Evolutionary conservation across 1,140 invertebrate species (phyloP), one percentile per base, ranked within the genome.

Genomic region (Octopus bimaculoides): DNA sequence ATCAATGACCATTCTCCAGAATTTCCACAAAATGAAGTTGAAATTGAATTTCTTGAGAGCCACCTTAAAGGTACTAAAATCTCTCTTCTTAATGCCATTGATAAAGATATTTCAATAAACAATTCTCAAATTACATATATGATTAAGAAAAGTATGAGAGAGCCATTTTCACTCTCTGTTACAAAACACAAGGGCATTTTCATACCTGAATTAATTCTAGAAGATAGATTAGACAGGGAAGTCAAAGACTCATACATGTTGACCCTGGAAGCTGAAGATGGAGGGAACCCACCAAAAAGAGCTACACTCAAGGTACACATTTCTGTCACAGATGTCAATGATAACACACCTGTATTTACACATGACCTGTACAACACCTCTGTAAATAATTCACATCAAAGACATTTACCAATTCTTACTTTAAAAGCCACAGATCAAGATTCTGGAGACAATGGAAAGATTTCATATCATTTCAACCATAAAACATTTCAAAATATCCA

Each of bases 401-500:
- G 81, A 3, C 83, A 83, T 80, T 66, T 77, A 20, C 80, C 80
- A 5, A 82, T 87, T 54, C 71, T 86, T 2, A 80, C 76, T 66
- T 80, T 87, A 0, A 78, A 14, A 14, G 86, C 86, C 17, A 82
- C 79, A 5, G 86, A 88, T 80, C 5, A n/a, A 54, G 87, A 88
- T 88, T 75, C 73, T 17, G 86, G 86, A 9, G 69, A 82, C 74
- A 87, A 88, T 82, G 86, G 85, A 12, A 78, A 83, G 79, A 81
- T 88, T 52, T 75, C 77, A 12, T 98, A 96, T 91, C 94, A 93
- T 86, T 96, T 88, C 52, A 85, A 80, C 80, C 92, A 94, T 4
- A 96, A 96, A 12, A 98, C 98, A 89, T 95, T 76, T 95, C 97
- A 90, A 97, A 97, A 90, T 91, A 95, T 56, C 90, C 98, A 79